A percentile compares a stretch with the other conserved stretches of the same genome.
These are phyloP conservation scores for Drosophila kepulauana DNA, from an alignment of 1,140 invertebrate species.

Conservation along the genomic window DNA sequence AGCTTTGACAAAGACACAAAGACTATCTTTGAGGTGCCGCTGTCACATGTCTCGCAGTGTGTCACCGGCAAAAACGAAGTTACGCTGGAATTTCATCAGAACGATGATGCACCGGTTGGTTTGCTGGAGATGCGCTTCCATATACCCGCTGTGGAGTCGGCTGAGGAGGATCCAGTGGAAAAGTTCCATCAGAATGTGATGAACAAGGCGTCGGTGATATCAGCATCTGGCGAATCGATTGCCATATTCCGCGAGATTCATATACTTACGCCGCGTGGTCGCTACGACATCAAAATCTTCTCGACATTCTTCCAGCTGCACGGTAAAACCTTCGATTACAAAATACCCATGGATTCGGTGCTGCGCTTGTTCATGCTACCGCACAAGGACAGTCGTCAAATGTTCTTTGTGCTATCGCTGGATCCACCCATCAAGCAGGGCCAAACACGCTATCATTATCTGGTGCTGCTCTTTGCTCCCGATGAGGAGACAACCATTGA, in stretches of 20 bases:
- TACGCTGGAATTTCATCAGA: conserved; percentile 98
- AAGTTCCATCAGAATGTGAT: conserved; percentile 98
- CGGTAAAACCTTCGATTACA: conserved; percentile 99
- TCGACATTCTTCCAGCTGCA: conserved; percentile 99
- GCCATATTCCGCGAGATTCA: conserved; percentile 98
- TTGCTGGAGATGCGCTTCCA: conserved; percentile 99
- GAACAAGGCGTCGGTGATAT: conserved; percentile 98
- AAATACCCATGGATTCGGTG: conserved; percentile 98
- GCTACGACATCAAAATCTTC: conserved; percentile 99
- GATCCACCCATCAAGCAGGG: conserved; percentile 99
- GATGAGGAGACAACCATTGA: conserved; percentile 98
- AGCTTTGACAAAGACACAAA: conserved; percentile 96
- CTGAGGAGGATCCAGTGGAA: conserved; percentile 96
- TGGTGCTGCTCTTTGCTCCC: conserved; percentile 97
- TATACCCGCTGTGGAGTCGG: conserved; percentile 94
- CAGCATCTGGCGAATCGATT: conserved; percentile 98
- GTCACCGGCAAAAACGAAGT: conserved; percentile 99
- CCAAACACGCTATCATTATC: conserved; percentile 98
- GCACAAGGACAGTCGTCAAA: conserved; percentile 98
- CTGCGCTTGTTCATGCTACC: conserved; percentile 97
- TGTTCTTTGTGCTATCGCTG: conserved; percentile 99
- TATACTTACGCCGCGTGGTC: conserved; percentile 99
- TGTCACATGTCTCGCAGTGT: conserved; percentile 98
- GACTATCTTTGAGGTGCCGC: conserved; percentile 97
- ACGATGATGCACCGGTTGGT: conserved; percentile 98